Conservation (phyloP, 1,140 invertebrate species). For the Drosophila prosaltans region DNA sequence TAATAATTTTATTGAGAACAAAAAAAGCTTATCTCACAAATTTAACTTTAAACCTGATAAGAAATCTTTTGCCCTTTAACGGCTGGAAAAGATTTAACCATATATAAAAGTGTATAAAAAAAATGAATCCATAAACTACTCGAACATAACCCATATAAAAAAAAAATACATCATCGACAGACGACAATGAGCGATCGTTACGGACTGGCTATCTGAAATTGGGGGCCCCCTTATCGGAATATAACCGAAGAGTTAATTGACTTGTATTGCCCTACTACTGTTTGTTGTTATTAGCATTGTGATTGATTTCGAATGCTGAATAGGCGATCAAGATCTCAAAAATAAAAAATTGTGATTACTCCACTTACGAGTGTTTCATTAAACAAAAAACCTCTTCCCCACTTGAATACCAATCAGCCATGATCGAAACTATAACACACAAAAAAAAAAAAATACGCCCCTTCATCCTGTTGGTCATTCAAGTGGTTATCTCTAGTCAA, state of each 20-base stretch:
- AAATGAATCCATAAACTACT: constrained; percentile 22
- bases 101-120: constrained; percentile 7
- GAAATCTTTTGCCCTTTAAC: constrained; percentile 14
- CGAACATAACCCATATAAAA: constrained; percentile 5
- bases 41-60: constrained; percentile 26
- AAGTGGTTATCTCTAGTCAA: constrained; percentile 20
- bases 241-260: constrained; percentile 62
- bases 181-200: constrained; percentile 10
- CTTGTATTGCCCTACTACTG: constrained; percentile 58
- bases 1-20: constrained; percentile 15
- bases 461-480: not conserved
- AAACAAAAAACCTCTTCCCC: constrained; percentile 41
- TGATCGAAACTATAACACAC: constrained; percentile 24
- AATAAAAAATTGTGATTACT: constrained; percentile 64
- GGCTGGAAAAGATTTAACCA: constrained; percentile 26
- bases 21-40: constrained; percentile 39
- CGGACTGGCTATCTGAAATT: constrained; percentile 7
- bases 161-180: not conserved
- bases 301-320: constrained; percentile 72
- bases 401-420: constrained; percentile 74
- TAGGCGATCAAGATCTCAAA: constrained; percentile 51
- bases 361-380: constrained; percentile 69
- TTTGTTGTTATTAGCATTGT: constrained; percentile 58
- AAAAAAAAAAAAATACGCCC: not conserved
- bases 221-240: constrained; percentile 36